Percentiles rank a stretch among this genome's conserved stretches.
Evolutionary conservation across 1,140 invertebrate genomes (phyloP).

Genomic region (Caenorhabditis elegans): DNA sequence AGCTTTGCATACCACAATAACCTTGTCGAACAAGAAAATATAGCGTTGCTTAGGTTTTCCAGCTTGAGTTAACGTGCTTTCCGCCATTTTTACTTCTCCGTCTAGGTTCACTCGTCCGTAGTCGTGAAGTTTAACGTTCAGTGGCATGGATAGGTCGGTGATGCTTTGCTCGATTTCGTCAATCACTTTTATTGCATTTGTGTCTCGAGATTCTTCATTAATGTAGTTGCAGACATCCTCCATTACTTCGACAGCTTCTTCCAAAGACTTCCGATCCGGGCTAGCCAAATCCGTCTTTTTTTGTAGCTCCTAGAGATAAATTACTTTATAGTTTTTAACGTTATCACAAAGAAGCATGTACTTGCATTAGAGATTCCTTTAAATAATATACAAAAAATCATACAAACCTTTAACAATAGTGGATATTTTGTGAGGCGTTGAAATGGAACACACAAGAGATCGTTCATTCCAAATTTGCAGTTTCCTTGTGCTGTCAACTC

Average conservation of each 20-base stretch:
- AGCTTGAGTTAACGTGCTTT: neutral
- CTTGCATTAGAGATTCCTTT: neutral
- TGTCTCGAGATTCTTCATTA: slow-evolving; percentile 96
- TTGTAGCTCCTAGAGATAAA: slow-evolving; percentile 81
- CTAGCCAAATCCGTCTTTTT: slow-evolving; percentile 78
- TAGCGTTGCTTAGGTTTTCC: slow-evolving; percentile 49
- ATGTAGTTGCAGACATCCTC: slow-evolving; percentile 91
- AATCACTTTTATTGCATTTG: slow-evolving; percentile 86
- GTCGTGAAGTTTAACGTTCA: slow-evolving; percentile 78
- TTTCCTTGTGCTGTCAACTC: slow-evolving; percentile 88
- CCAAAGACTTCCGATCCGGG: slow-evolving; percentile 80
- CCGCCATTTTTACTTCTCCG: slow-evolving; percentile 82
- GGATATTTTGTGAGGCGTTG: slow-evolving; percentile 96
- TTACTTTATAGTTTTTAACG: no score
- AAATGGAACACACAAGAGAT: slow-evolving; percentile 94
- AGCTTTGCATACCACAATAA: slow-evolving; percentile 45
- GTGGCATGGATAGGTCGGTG: slow-evolving; percentile 68
- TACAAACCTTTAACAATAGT: slow-evolving; percentile 72
- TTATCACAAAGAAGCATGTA: neutral
- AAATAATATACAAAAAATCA: neutral
- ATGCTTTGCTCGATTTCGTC: slow-evolving; percentile 78
- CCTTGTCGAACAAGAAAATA: slow-evolving; percentile 53
- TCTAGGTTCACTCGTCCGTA: slow-evolving; percentile 87
- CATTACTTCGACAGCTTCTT: slow-evolving; percentile 91
- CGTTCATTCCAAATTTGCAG: slow-evolving; percentile 88